Base-by-base conservation (phyloP, 2,797 vertebrate species). In the Pangasius djambal region DNA sequence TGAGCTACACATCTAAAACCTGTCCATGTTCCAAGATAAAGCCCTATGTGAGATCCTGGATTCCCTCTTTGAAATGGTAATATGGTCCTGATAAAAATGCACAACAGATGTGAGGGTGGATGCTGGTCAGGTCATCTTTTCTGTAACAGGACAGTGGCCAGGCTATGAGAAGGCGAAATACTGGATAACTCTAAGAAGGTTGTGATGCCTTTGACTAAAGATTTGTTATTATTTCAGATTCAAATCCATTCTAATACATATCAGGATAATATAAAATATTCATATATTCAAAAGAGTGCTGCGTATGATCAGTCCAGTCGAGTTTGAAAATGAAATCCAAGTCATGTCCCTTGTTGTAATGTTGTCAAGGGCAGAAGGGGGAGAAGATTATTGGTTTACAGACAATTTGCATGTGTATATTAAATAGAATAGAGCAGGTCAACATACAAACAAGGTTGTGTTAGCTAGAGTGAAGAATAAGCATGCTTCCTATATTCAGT, bases 51-150 rank as follows among this genome's bases (percentile, higher is more conserved):
- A 88, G 89, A 90, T 86, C 92, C 90, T 87, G 77, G 91, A 82
- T 61, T 61, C 34, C 55, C 34, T 40, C 93, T 95, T 95, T 96
- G 94, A 96, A 95, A 96, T 96, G 93, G 92, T 95, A 96, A 96
- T 95, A 44, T 40, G 82, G 67, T 90, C 61, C 93, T 93, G 92
- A 92, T 93, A 92, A 93, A 93, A 93, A 91, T 91, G 90, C 93
- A 93, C 90, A 92, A 93, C 93, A 92, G 91, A 91, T 90, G 90
- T 92, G 92, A 91, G 88, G 82, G 85, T 67, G 81, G 90, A 87
- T 78, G 88, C 37, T 85, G n/a, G 70, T 83, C 52, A 85, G 83
- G 84, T 89, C 86, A 52, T 69, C 83, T 48, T 40, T 83, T 69
- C 57, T 55, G 70, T 82, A 63, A 48, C 61, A 77, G 82, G 86